Base-by-base conservation (phyloP, 2,888 invertebrate species). In the Lobophora halterata region DNA sequence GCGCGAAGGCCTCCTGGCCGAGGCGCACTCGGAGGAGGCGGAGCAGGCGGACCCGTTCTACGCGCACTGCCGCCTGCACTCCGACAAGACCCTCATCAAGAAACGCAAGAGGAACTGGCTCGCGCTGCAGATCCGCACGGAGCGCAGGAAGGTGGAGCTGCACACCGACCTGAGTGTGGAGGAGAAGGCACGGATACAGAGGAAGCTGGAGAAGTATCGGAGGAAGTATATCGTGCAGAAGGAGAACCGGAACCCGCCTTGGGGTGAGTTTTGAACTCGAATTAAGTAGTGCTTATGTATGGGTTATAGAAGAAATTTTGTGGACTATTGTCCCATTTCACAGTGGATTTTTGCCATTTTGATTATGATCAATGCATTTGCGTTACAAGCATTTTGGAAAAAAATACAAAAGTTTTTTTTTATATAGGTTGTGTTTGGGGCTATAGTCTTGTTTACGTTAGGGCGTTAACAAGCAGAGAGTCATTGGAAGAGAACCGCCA, bases 31-130 rank as follows among this genome's bases (percentile, higher is more conserved):
- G 0, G 96, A 95, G 64, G 96, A 96, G 71, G 94, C 92, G 0
- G 95, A 96, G 61, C 96, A 96, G 61, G 97, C 97, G 0, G 98
- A 98, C 85, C 98, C 98, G 0, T 99, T 97, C 74, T 98, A 97
- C 76, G 98, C 98, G 0, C 97, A 98, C 69, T 99, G 98, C 72
- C 95, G 95, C 73, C 89, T 97, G 26, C 98, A 99, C 77, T 97
- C 97, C 0, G 98, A 98, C 68, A 97, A 97, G 76, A 91, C 93
- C 2, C 89, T 95, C 42, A 93, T 96, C 19, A 93, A 94, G 63
- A 91, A 92, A 65, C 90, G 95, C 3, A 92, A 93, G 63, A 88
- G 94, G 2, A 97, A 97, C 71, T 97, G 95, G 91, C 88, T 97
- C 42, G 95, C 97, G 0, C 82, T 97, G 34, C 95, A 96, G 66